A percentile compares a stretch with the other conserved stretches of the same genome.
Evolutionary conservation across 2,888 invertebrate species (phyloP).

Genomic region (Hypena proboscidalis): DNA sequence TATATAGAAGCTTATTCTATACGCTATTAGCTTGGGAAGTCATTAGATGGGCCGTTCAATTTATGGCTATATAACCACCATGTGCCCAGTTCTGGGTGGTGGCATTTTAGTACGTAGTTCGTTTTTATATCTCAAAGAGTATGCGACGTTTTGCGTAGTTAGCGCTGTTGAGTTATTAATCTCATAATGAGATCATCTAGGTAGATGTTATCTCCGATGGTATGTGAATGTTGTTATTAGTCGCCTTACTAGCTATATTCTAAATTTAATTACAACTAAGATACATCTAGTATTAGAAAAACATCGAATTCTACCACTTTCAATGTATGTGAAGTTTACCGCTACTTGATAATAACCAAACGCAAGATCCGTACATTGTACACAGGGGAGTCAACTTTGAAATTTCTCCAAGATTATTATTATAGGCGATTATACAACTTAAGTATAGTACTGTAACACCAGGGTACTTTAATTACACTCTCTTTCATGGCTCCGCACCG

Average conservation of each 20-base stretch:
- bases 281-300: slow-evolving; percentile 17
- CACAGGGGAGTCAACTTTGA: no score
- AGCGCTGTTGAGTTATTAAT: slow-evolving; percentile 20
- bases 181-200: slow-evolving; percentile 29
- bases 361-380: no score
- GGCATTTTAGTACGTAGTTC: slow-evolving; percentile 25
- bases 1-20: slow-evolving; percentile 40
- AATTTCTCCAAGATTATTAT: slow-evolving; percentile 30
- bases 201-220: slow-evolving; percentile 10
- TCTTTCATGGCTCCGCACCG: slow-evolving; percentile 29
- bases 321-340: no score
- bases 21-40: slow-evolving; percentile 39
- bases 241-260: not conserved
- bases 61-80: slow-evolving; percentile 34
- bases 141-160: slow-evolving; percentile 21
- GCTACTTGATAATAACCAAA: no score
- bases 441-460: slow-evolving; percentile 32
- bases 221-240: slow-evolving; percentile 1
- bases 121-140: slow-evolving; percentile 23
- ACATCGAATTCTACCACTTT: no score
- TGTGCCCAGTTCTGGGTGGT: slow-evolving; percentile 37
- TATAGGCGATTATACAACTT: slow-evolving; percentile 28
- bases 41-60: slow-evolving; percentile 39
- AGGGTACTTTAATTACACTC: slow-evolving; percentile 40
- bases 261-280: not conserved